Percentiles rank a stretch among this genome's conserved stretches.
phyloP scores from a whole-genome alignment of 2,113 vertebrate genomes.

The Herpailurus yagouaroundi region DNA sequence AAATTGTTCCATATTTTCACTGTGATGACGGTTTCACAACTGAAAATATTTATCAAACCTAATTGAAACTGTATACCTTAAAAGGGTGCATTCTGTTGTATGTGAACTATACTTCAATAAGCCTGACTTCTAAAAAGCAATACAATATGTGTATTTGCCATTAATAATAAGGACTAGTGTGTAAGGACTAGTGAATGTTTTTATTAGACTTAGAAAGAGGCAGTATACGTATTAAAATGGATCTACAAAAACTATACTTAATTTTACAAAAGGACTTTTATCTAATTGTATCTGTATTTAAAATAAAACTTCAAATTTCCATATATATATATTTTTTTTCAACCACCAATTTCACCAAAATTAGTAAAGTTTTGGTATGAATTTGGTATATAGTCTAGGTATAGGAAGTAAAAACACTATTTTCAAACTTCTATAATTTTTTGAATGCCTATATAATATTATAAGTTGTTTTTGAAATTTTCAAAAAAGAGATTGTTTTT shows the following conservation, averaged over 20 bases:
- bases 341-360: not conserved
- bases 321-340: not conserved
- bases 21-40: not conserved
- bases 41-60: not conserved
- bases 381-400: not conserved
- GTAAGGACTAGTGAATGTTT: not conserved
- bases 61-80: not conserved
- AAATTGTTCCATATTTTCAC: not conserved
- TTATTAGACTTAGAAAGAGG: not conserved
- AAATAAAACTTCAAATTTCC: not conserved
- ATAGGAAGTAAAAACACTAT: not conserved
- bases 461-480: not conserved
- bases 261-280: not conserved
- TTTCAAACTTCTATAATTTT: not conserved
- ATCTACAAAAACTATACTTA: not conserved
- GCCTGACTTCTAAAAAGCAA: not conserved
- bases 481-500: not conserved
- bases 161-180: not conserved
- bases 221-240: not conserved
- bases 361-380: not conserved
- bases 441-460: not conserved
- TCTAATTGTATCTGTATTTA: not conserved
- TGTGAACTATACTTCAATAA: not conserved
- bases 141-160: not conserved
- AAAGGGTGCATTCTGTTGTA: not conserved